Base-by-base conservation (phyloP, 2,113 vertebrate genomes). In the Tauraco erythrolophus region DNA sequence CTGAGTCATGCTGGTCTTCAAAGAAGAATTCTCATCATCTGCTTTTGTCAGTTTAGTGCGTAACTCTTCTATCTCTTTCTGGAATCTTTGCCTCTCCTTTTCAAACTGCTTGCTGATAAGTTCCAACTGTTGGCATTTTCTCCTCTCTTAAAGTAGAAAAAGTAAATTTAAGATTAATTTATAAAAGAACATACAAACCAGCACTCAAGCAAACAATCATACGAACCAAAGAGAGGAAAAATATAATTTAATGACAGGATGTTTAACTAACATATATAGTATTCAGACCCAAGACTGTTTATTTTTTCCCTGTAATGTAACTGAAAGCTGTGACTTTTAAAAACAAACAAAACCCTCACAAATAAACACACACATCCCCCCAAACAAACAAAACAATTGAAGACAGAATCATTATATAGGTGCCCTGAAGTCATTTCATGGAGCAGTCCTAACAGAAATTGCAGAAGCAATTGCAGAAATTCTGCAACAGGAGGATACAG, bases 1-100 rank as follows among this genome's bases (percentile, higher is more conserved):
- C 96, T 99, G 99, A 37, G 98, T 98, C 99, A 99, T 99, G 94
- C 98, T 98, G 97, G 92, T 97, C 97, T 99, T 99, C 96, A 99
- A 98, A 64, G 98, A 97, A 48, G 98, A 98, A 85, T 99, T 98
- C 97, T 99, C 99, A 77, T 98, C 98, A 97, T 99, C 98, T 77
- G 98, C 98, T 97, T 98, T 96, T 45, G 74, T 90, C 95, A 99
- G 97, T 85, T 98, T 99, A 83, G 98, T 79, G 86, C 94, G 98
- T 12, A 99, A 97, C 41, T 98, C 97, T 94, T 99, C 98, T 68
- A 98, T 94, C 65, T 98, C 95, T 65, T 94, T 93, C 89, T 81
- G 96, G 89, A 99, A 98, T 95, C 97, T 98, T 62, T 83, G 94
- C 64, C 95, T 98, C 76, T 99, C 98, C 45, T 97, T 98, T 97